A percentile compares a stretch with the other conserved stretches of the same genome.
Conservation (phyloP, 2,888 invertebrate species). For the Polyommatus icarus region DNA sequence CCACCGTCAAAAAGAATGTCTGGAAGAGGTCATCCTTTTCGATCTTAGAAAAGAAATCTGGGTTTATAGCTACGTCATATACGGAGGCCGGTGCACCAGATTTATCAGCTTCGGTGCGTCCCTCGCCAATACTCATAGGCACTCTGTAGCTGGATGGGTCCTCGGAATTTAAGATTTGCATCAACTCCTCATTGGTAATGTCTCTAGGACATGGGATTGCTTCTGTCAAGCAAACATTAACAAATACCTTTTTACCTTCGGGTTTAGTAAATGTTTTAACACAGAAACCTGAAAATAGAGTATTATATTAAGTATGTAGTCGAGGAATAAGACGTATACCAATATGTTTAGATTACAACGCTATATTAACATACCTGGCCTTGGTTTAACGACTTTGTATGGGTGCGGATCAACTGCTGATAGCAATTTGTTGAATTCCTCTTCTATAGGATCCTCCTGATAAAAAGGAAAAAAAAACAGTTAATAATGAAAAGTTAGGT, state of each 20-base stretch:
- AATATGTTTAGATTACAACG: constrained; percentile 16
- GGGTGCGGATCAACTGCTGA: constrained; percentile 72
- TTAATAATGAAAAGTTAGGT: neutral
- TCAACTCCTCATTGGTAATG: constrained; percentile 85
- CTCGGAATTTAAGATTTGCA: constrained; percentile 84
- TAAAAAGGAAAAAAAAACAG: constrained; percentile 38
- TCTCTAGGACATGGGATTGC: constrained; percentile 87
- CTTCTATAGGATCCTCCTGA: constrained; percentile 79
- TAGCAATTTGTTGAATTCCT: constrained; percentile 81
- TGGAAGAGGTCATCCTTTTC: constrained; percentile 85
- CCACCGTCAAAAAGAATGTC: constrained; percentile 89
- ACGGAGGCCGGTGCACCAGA: constrained; percentile 86
- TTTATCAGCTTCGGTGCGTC: constrained; percentile 89
- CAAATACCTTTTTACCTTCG: constrained; percentile 87
- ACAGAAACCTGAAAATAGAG: constrained; percentile 83
- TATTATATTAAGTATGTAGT: neutral
- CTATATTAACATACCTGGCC: constrained; percentile 78
- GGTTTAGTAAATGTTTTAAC: constrained; percentile 85
- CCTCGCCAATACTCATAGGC: constrained; percentile 94
- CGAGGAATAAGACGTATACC: neutral
- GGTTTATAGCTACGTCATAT: constrained; percentile 92
- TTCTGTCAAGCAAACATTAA: constrained; percentile 91
- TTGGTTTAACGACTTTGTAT: constrained; percentile 83
- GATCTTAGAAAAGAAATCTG: constrained; percentile 88
- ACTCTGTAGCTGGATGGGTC: constrained; percentile 87